phyloP scores from a whole-genome alignment of 2,113 vertebrate species.

The Protobothrops mucrosquamatus region DNA sequence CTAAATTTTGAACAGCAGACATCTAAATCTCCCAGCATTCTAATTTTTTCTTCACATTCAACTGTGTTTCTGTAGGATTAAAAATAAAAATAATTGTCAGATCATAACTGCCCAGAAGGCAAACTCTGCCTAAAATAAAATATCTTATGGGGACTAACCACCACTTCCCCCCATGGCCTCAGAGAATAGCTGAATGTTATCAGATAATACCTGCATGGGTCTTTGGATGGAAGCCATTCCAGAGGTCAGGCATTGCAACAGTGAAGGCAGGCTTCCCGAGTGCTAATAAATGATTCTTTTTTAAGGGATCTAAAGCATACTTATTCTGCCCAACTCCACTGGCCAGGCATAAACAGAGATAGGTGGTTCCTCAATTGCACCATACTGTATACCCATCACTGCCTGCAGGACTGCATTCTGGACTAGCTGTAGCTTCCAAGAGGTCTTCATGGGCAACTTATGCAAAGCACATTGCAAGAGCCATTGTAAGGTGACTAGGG shows the following conservation, averaged over 20 bases:
- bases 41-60: slow-evolving; percentile 79
- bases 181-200: background rate
- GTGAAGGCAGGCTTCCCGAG: background rate
- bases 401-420: background rate
- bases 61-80: slow-evolving; percentile 72
- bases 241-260: background rate
- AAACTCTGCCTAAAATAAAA: background rate
- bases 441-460: background rate
- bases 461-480: background rate
- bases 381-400: background rate
- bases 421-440: background rate
- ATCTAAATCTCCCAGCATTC: slow-evolving; percentile 80
- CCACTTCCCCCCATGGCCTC: background rate
- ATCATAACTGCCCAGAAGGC: background rate
- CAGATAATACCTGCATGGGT: background rate
- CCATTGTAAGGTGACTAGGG: background rate
- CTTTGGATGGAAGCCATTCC: background rate
- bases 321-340: background rate
- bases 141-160: background rate
- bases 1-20: slow-evolving; percentile 87
- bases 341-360: background rate
- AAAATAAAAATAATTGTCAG: background rate
- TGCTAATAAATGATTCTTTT: background rate
- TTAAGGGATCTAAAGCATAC: background rate
- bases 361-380: background rate